A percentile compares a stretch with the other conserved stretches of the same genome.
Evolutionary conservation across 2,797 vertebrate species (phyloP).

Genomic region (Phataginus tetradactyla): DNA sequence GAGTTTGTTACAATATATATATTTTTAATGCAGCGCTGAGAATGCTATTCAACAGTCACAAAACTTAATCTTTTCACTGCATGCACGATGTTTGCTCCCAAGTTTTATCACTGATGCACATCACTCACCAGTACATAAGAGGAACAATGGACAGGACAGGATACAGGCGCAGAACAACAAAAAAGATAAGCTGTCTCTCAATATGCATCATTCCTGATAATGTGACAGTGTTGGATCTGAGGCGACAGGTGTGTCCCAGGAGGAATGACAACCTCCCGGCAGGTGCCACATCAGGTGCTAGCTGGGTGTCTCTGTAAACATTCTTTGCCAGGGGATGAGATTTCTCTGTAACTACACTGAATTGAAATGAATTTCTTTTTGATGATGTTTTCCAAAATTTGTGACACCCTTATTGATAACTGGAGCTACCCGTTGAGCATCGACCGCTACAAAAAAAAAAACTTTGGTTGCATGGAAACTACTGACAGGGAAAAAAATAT

Average conservation of each 20-base stretch:
- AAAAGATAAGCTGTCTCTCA: not conserved
- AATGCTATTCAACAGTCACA: constrained; percentile 70
- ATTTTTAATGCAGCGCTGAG: constrained; percentile 67
- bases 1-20: constrained; percentile 67
- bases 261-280: not conserved
- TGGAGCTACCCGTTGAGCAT: not conserved
- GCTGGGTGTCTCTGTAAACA: not conserved
- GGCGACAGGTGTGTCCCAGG: not conserved
- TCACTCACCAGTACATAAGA: not conserved
- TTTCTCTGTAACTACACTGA: not conserved
- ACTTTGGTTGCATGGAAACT: constrained; percentile 62
- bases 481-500: constrained; percentile 43
- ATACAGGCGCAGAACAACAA: not conserved
- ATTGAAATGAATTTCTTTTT: constrained; percentile 17
- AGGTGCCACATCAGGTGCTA: too few species aligned
- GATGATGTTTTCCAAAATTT: constrained; percentile 27
- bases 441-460: not conserved
- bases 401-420: not conserved
- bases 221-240: fast-evolving
- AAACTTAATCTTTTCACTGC: constrained; percentile 65
- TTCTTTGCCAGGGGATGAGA: not conserved
- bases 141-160: not conserved
- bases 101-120: constrained; percentile 58
- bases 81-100: constrained; percentile 61
- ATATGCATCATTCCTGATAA: not conserved